Percentiles rank a stretch among this genome's conserved stretches.
phyloP scores from a whole-genome alignment of 2,113 vertebrate species.

The Urocitellus parryii region DNA sequence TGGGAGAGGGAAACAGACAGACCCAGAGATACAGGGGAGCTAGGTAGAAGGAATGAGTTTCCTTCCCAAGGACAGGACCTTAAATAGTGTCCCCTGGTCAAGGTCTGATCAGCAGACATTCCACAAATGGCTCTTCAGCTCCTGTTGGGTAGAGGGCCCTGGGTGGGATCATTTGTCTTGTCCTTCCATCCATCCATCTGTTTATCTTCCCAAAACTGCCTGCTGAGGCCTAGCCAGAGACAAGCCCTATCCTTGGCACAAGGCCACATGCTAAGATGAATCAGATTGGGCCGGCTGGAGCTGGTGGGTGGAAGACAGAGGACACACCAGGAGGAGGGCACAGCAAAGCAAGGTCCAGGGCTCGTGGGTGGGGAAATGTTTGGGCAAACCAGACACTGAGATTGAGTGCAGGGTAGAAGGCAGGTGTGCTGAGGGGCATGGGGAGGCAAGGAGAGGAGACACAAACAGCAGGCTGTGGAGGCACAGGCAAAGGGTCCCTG shows the following conservation, averaged over 20 bases:
- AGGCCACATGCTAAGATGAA: constrained; percentile 71
- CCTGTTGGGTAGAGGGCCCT: background rate
- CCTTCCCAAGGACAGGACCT: background rate
- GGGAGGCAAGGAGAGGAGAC: background rate
- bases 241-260: constrained; percentile 68
- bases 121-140: background rate
- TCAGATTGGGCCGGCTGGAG: constrained; percentile 55
- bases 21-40: background rate
- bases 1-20: constrained; percentile 21
- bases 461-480: background rate
- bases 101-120: background rate
- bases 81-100: constrained; percentile 18
- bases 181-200: constrained; percentile 46
- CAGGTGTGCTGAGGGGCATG: background rate
- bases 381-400: background rate
- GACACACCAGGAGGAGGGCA: constrained; percentile 40
- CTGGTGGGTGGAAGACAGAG: constrained; percentile 68
- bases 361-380: background rate
- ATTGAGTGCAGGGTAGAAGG: background rate
- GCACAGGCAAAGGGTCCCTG: background rate
- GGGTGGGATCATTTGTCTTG: constrained; percentile 44
- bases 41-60: background rate
- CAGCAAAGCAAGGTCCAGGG: constrained; percentile 45
- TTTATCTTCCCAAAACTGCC: constrained; percentile 56
- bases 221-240: constrained; percentile 60